A percentile compares a stretch with the other conserved stretches of the same genome.
These are phyloP conservation scores for Heliothis peltigera DNA, from an alignment of 2,888 invertebrate genomes.

Conservation along the genomic window DNA sequence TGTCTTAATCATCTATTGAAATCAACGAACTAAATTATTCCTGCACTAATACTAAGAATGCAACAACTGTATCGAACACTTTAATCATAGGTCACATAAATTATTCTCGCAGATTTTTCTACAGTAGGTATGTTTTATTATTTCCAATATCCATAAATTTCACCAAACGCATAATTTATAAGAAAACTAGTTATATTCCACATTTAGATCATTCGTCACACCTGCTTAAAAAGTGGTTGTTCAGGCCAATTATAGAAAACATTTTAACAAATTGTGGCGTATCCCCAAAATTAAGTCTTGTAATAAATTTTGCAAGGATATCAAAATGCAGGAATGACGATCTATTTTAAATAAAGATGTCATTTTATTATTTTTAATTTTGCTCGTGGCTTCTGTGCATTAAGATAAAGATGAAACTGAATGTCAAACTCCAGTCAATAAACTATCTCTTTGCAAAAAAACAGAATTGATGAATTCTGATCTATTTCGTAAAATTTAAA, in stretches of 20 bases:
- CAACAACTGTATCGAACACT: slow-evolving; percentile 16
- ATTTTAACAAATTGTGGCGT: slow-evolving; percentile 22
- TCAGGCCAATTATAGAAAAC: slow-evolving; percentile 32
- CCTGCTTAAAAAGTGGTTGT: slow-evolving; percentile 21
- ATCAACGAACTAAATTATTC: slow-evolving; percentile 1
- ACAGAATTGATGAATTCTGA: neutral
- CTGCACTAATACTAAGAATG: slow-evolving; percentile 23
- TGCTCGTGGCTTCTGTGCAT: neutral
- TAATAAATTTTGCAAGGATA: slow-evolving; percentile 19
- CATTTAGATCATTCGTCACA: slow-evolving; percentile 23
- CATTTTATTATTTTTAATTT: slow-evolving; percentile 18
- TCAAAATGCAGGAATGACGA: slow-evolving; percentile 18
- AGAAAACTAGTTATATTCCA: slow-evolving; percentile 21
- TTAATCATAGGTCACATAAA: slow-evolving; percentile 28
- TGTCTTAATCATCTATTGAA: too few species aligned
- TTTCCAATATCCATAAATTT: slow-evolving; percentile 40
- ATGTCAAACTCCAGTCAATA: neutral
- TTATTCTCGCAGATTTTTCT: slow-evolving; percentile 25
- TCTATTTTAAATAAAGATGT: slow-evolving; percentile 21
- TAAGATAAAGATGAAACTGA: neutral
- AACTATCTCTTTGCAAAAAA: slow-evolving; percentile 1
- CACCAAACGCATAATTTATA: slow-evolving; percentile 38
- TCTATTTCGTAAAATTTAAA: neutral
- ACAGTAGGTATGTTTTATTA: slow-evolving; percentile 37
- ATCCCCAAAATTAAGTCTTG: slow-evolving; percentile 14